A percentile compares a stretch with the other conserved stretches of the same genome.
Evolutionary conservation across 2,888 invertebrate genomes (phyloP).

Genomic region (Ichneumoninae sp.): DNA sequence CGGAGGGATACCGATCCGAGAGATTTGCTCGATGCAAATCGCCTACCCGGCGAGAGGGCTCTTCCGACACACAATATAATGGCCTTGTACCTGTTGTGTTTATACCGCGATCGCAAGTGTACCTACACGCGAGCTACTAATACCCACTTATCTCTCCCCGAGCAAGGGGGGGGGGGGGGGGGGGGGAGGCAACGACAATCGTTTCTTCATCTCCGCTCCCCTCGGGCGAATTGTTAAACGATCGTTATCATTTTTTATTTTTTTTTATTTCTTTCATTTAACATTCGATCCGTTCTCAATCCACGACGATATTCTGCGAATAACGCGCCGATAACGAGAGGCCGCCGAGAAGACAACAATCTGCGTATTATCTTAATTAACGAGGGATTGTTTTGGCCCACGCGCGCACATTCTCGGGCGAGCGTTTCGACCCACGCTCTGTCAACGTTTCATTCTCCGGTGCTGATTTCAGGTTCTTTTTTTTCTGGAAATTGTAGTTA

Average conservation of each 20-base stretch:
- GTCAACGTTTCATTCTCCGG: conserved; percentile 54
- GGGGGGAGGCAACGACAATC: conserved; percentile 30
- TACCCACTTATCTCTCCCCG: conserved; percentile 55
- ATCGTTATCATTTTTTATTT: conserved; percentile 13
- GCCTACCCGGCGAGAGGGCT: conserved; percentile 53
- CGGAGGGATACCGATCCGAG: conserved; percentile 64
- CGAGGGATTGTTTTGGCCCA: conserved; percentile 81
- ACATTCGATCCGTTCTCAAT: conserved; percentile 21
- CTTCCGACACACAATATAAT: conserved; percentile 68
- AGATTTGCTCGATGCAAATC: conserved; percentile 69
- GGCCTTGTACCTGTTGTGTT: conserved; percentile 54
- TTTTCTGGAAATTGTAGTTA: conserved; percentile 47
- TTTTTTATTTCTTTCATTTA: not conserved
- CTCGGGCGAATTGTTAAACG: conserved; percentile 3
- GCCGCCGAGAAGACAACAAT: conserved; percentile 72
- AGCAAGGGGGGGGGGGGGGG: not conserved
- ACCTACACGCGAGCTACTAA: conserved; percentile 45
- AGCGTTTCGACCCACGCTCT: conserved; percentile 59
- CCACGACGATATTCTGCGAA: conserved; percentile 29
- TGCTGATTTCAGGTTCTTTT: conserved; percentile 39
- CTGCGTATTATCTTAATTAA: conserved; percentile 82
- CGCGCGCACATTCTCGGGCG: conserved; percentile 70
- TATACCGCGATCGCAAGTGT: conserved; percentile 47
- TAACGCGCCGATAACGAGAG: conserved; percentile 59
- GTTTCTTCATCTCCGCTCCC: conserved; percentile 23